Conservation (phyloP, 2,888 invertebrate species). For the Liposcelis brunnea region DNA sequence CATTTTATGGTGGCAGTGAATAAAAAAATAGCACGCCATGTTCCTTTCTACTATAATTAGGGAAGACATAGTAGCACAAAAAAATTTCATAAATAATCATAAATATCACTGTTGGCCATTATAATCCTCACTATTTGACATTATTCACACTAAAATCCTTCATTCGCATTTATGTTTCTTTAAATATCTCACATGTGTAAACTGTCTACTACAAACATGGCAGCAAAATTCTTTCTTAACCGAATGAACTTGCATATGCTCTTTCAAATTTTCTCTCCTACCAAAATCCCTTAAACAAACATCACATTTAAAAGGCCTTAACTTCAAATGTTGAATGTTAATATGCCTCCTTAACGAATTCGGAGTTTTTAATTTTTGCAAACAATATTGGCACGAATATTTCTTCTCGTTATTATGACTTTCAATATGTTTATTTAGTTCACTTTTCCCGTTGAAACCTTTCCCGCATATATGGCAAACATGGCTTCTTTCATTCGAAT, state of each 20-base stretch:
- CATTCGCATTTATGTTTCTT: constrained; percentile 9
- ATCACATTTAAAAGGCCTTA: constrained; percentile 51
- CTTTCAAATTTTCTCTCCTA: constrained; percentile 45
- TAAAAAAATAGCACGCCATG: too few species aligned
- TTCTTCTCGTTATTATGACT: constrained; percentile 44
- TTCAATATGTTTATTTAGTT: constrained; percentile 40
- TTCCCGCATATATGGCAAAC: constrained; percentile 22
- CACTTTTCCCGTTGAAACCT: constrained; percentile 46
- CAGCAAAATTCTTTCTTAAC: constrained; percentile 1
- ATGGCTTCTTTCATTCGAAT: constrained; percentile 16
- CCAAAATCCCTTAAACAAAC: constrained; percentile 53
- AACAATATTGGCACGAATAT: constrained; percentile 40
- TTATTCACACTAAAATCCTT: too few species aligned
- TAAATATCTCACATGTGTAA: constrained; percentile 3
- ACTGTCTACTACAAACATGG: constrained; percentile 1
- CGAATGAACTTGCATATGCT: constrained; percentile 5
- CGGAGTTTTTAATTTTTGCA: constrained; percentile 23
- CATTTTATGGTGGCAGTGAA: too few species aligned
- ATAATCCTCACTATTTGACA: too few species aligned
- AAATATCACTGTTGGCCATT: too few species aligned
- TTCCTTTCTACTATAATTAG: too few species aligned
- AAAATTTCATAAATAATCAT: too few species aligned
- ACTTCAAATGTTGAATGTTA: constrained; percentile 46
- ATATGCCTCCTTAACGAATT: constrained; percentile 37
- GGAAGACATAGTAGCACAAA: too few species aligned